These are phyloP conservation scores for Turdus rufiventris DNA, from an alignment of 2,113 vertebrate genomes.

Conservation along the genomic window DNA sequence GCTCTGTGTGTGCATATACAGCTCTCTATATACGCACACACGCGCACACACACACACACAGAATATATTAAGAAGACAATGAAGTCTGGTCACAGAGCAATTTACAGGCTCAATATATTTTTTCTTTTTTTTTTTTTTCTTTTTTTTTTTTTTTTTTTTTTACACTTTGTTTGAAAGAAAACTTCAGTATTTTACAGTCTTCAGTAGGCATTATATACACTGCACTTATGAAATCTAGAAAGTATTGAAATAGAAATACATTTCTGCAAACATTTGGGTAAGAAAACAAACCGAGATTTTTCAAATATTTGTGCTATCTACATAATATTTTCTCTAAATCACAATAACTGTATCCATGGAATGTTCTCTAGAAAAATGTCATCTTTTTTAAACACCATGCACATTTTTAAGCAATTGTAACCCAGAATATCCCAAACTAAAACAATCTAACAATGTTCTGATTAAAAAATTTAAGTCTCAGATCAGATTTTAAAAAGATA, in stretches of 20 bases:
- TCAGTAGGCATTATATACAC: constrained; percentile 81
- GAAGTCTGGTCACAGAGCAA: constrained; percentile 80
- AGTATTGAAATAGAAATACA: constrained; percentile 78
- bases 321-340: constrained; percentile 75
- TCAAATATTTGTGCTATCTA: constrained; percentile 80
- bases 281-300: constrained; percentile 75
- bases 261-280: constrained; percentile 79
- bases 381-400: constrained; percentile 70
- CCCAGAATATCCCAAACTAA: constrained; percentile 74
- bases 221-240: constrained; percentile 82
- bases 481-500: constrained; percentile 77
- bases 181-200: constrained; percentile 83
- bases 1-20: neutral
- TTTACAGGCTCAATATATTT: constrained; percentile 82
- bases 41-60: constrained; percentile 64
- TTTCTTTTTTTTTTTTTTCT: constrained; percentile 46
- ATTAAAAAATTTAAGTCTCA: constrained; percentile 78
- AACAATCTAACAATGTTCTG: constrained; percentile 76
- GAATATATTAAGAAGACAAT: constrained; percentile 82
- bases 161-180: constrained; percentile 80
- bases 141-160: constrained; percentile 69
- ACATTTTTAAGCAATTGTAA: constrained; percentile 75
- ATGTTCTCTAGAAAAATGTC: constrained; percentile 73
- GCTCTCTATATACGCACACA: constrained; percentile 44
- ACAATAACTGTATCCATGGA: constrained; percentile 76